A percentile compares a stretch with the other conserved stretches of the same genome.
These are phyloP conservation scores for Callorhinus ursinus DNA, from an alignment of 2,113 vertebrate genomes.

Conservation along the genomic window DNA sequence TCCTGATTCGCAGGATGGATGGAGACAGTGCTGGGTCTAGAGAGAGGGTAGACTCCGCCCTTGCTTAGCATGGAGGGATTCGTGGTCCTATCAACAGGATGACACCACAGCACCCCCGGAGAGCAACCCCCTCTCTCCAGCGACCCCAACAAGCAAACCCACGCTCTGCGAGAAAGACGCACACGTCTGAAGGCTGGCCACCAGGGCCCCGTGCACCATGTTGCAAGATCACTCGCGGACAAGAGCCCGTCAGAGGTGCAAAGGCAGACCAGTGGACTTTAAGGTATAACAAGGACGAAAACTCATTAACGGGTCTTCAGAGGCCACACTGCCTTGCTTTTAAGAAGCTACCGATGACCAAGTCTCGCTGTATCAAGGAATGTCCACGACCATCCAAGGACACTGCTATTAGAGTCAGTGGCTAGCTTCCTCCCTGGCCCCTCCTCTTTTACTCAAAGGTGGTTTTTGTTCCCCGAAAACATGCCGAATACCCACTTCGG, in stretches of 20 bases:
- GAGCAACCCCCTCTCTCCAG: background rate
- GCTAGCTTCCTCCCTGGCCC: accelerated
- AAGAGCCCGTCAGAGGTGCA: accelerated
- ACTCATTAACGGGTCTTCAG: accelerated
- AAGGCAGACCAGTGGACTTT: background rate
- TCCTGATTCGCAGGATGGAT: accelerated
- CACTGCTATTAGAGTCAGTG: accelerated
- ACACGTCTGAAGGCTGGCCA: background rate
- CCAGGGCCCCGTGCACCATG: accelerated
- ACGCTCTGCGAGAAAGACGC: background rate
- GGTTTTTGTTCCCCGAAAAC: accelerated
- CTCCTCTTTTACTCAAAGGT: background rate
- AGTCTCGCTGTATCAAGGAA: background rate
- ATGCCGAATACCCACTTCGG: accelerated
- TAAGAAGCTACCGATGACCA: background rate
- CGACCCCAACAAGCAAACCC: background rate
- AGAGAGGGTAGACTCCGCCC: accelerated
- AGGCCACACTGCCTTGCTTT: too few species aligned
- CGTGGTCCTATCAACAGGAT: background rate
- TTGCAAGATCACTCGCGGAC: accelerated
- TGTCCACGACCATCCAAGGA: background rate
- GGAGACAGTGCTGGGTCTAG: accelerated
- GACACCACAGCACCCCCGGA: background rate
- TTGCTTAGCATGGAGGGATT: too few species aligned
- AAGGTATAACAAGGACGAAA: accelerated